Evolutionary conservation across 2,113 vertebrate genomes (phyloP).

Genomic region (Pionites leucogaster): DNA sequence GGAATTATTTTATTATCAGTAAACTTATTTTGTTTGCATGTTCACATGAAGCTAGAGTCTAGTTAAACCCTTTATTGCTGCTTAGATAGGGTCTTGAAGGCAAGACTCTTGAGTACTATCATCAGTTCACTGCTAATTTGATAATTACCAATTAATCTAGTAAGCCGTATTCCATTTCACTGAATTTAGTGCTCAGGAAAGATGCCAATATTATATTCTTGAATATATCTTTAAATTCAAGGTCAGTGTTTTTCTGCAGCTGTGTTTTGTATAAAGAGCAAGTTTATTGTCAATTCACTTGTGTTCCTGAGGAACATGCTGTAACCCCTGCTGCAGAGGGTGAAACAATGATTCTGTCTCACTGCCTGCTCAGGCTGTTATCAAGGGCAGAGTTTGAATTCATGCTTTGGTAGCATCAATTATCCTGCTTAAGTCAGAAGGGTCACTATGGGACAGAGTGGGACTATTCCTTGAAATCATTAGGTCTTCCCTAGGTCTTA

Average conservation of each 20-base stretch:
- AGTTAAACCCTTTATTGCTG: not conserved
- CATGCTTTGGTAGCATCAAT: not conserved
- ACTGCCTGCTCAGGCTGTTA: not conserved
- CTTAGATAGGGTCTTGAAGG: not conserved
- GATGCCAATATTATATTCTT: not conserved
- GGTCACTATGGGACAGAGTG: not conserved
- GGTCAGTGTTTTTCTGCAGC: not conserved
- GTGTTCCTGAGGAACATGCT: not conserved
- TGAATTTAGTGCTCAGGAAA: not conserved
- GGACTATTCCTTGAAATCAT: not conserved
- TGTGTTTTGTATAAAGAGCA: not conserved
- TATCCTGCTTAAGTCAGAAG: not conserved
- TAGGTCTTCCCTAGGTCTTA: not conserved
- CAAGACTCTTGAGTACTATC: not conserved
- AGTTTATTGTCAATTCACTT: not conserved
- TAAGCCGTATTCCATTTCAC: not conserved
- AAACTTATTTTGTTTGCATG: not conserved
- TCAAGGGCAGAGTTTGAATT: not conserved
- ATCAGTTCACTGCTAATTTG: not conserved
- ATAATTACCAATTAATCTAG: not conserved
- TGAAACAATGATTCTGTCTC: rapidly evolving
- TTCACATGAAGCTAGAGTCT: not conserved
- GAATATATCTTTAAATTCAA: not conserved
- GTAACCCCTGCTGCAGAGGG: too few species aligned
- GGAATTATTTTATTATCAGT: not conserved